A percentile compares a stretch with the other conserved stretches of the same genome.
These are phyloP conservation scores for Amiota minor DNA, from an alignment of 2,888 invertebrate species.

Conservation along the genomic window DNA sequence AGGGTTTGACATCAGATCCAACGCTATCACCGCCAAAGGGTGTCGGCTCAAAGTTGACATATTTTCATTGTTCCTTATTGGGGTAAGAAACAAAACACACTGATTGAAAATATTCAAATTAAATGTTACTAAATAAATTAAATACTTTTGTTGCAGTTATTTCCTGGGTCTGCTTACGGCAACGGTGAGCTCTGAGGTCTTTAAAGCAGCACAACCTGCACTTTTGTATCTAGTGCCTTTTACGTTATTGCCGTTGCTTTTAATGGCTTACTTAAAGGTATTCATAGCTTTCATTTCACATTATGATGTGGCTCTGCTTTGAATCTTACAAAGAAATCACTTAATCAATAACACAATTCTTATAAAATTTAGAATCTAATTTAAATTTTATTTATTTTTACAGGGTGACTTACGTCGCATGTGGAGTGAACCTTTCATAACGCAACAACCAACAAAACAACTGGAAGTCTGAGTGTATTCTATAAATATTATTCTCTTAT, in stretches of 20 bases:
- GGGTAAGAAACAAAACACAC: slow-evolving; percentile 75
- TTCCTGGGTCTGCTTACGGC: slow-evolving; percentile 97
- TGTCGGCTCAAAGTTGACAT: slow-evolving; percentile 83
- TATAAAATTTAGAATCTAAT: neutral
- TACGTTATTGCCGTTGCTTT: slow-evolving; percentile 94
- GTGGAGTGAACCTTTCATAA: slow-evolving; percentile 98
- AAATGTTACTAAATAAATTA: neutral
- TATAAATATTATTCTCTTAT: slow-evolving; percentile 48
- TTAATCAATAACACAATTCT: neutral
- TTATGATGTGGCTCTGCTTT: too few species aligned
- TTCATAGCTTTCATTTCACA: slow-evolving; percentile 27
- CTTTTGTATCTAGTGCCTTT: slow-evolving; percentile 97
- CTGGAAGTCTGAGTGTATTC: slow-evolving; percentile 81
- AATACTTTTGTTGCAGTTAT: slow-evolving; percentile 75
- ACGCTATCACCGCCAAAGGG: slow-evolving; percentile 76
- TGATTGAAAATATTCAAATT: neutral
- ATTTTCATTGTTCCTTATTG: slow-evolving; percentile 98
- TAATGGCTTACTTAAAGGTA: slow-evolving; percentile 98
- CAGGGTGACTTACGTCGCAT: slow-evolving; percentile 96
- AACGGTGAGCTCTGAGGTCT: slow-evolving; percentile 97
- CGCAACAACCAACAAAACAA: slow-evolving; percentile 86
- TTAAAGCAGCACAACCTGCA: slow-evolving; percentile 98
- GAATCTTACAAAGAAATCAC: neutral
- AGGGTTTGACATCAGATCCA: slow-evolving; percentile 75
- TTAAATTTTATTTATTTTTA: slow-evolving; percentile 51